Evolutionary conservation across 2,113 vertebrate species (phyloP).

Genomic region (Cyanoramphus novaezelandiae): DNA sequence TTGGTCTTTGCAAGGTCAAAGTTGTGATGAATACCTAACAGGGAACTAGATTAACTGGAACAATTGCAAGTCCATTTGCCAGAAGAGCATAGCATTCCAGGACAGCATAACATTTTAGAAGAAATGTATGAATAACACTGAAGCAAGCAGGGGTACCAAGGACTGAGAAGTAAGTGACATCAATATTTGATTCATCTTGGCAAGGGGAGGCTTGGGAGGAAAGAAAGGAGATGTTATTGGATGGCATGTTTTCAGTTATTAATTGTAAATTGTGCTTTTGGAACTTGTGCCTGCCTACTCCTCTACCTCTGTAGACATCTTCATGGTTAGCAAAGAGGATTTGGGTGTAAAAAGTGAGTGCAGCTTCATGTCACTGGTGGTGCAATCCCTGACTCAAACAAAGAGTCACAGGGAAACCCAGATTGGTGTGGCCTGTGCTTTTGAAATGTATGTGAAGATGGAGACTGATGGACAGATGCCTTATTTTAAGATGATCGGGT

Average conservation of each 20-base stretch:
- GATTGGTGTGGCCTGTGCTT: neutral
- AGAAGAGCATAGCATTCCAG: neutral
- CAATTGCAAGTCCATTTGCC: neutral
- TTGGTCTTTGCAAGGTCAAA: neutral
- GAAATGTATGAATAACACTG: neutral
- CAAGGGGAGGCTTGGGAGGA: neutral
- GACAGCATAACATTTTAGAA: neutral
- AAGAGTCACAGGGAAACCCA: neutral
- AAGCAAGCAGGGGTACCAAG: neutral
- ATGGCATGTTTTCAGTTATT: neutral
- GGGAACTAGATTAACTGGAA: neutral
- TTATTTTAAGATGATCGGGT: neutral
- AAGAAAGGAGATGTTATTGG: neutral
- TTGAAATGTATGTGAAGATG: neutral
- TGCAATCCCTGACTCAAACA: neutral
- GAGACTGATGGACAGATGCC: neutral
- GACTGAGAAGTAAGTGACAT: neutral
- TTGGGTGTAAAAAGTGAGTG: neutral
- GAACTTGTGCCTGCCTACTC: neutral
- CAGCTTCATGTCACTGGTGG: neutral
- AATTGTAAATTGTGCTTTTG: neutral
- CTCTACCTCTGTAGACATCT: neutral
- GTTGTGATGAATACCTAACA: fast-evolving
- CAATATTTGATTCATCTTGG: neutral
- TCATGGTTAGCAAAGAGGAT: neutral